phyloP scores from a whole-genome alignment of 2,888 invertebrate species.

The Thereva nobilitata region DNA sequence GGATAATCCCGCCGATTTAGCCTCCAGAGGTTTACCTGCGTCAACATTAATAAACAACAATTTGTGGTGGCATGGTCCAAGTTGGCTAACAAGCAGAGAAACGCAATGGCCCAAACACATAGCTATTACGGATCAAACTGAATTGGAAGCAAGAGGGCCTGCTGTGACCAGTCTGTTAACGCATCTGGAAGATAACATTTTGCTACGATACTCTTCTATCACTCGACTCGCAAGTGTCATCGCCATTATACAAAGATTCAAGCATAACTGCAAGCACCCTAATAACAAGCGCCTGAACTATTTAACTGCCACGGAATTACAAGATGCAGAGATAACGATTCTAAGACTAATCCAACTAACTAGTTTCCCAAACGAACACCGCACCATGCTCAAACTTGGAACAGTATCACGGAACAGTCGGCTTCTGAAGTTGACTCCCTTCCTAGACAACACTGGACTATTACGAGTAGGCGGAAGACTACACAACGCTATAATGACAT shows the following conservation, averaged over 20 bases:
- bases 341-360: slow-evolving; percentile 1
- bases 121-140: neutral
- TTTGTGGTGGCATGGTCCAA: slow-evolving; percentile 9
- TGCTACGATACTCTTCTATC: neutral
- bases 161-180: neutral
- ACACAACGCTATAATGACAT: neutral
- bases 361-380: neutral
- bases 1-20: too few relatives aligned
- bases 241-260: neutral
- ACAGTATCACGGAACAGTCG: neutral
- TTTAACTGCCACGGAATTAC: neutral
- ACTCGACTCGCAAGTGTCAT: neutral
- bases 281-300: neutral
- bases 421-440: neutral
- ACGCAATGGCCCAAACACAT: neutral
- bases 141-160: neutral
- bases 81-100: neutral
- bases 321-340: neutral
- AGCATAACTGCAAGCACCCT: neutral
- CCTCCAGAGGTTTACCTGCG: neutral
- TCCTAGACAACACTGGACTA: neutral
- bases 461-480: neutral
- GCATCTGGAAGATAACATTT: neutral
- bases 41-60: neutral
- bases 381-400: neutral